These are phyloP conservation scores for Heliconius hewitsoni DNA, from an alignment of 1,140 invertebrate species.

Conservation along the genomic window DNA sequence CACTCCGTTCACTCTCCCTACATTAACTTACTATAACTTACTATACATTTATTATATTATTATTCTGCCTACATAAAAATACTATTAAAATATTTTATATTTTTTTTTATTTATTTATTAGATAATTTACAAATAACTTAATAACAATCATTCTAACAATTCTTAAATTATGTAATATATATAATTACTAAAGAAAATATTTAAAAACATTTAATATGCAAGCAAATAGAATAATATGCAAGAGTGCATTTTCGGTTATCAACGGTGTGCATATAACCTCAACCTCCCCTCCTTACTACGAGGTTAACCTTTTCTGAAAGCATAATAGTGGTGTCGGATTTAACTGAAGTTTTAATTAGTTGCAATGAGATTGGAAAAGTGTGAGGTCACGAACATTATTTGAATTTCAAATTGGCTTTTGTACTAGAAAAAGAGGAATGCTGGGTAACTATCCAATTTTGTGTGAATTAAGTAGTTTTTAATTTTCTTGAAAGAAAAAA, in stretches of 20 bases:
- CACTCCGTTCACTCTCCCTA: no score
- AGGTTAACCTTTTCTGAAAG: conserved; percentile 69
- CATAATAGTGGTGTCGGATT: conserved; percentile 71
- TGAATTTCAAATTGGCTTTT: conserved; percentile 48
- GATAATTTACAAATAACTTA: no score
- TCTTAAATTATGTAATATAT: no score
- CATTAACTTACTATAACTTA: no score
- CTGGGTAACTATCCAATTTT: conserved; percentile 3
- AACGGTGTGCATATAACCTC: conserved; percentile 43
- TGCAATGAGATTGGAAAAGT: conserved; percentile 69
- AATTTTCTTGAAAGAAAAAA: not conserved
- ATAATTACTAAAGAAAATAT: no score
- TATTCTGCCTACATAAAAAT: no score
- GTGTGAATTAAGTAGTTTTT: not conserved
- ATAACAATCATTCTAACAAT: no score
- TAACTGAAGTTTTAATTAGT: conserved; percentile 77
- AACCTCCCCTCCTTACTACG: conserved; percentile 41
- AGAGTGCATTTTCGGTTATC: not conserved
- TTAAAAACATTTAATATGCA: not conserved
- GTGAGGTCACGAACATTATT: conserved; percentile 47
- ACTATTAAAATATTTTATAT: no score
- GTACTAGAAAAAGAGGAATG: not conserved
- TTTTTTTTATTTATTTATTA: no score
- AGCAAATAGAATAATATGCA: not conserved
- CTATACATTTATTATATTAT: no score